Evolutionary conservation across 2,797 vertebrate species (phyloP).

Genomic region (Lophura swinhoii): DNA sequence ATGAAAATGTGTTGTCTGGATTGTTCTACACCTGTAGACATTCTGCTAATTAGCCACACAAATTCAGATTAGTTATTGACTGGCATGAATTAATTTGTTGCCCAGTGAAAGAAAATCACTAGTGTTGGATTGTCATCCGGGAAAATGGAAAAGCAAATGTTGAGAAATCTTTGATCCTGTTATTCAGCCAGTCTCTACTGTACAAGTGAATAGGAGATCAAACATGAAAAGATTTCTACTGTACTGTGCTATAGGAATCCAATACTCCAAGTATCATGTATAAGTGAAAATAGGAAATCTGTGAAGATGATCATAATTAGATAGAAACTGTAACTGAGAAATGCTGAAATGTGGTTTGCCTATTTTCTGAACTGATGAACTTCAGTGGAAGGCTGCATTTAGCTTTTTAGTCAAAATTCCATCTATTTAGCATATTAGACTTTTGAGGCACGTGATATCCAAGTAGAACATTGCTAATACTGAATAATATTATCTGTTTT

Average conservation of each 20-base stretch:
- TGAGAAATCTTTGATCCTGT: conserved; percentile 77
- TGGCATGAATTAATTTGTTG: conserved; percentile 58
- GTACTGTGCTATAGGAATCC: conserved; percentile 73
- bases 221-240: conserved; percentile 63
- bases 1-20: background rate
- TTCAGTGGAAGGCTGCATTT: background rate
- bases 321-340: conserved; percentile 45
- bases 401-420: background rate
- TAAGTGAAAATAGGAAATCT: conserved; percentile 68
- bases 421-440: background rate
- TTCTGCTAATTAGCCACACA: conserved; percentile 19
- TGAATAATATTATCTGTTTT: background rate
- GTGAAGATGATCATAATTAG: conserved; percentile 46
- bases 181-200: conserved; percentile 67
- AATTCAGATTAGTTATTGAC: conserved; percentile 47
- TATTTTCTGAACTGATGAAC: background rate
- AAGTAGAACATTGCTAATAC: background rate
- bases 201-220: conserved; percentile 76
- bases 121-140: conserved; percentile 58
- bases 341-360: background rate
- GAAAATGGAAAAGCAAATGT: conserved; percentile 55
- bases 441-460: background rate
- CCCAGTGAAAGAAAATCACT: conserved; percentile 1
- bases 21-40: background rate
- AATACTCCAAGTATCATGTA: conserved; percentile 65